Evolutionary conservation across 2,888 invertebrate genomes (phyloP).

Genomic region (Macropis europaea): DNA sequence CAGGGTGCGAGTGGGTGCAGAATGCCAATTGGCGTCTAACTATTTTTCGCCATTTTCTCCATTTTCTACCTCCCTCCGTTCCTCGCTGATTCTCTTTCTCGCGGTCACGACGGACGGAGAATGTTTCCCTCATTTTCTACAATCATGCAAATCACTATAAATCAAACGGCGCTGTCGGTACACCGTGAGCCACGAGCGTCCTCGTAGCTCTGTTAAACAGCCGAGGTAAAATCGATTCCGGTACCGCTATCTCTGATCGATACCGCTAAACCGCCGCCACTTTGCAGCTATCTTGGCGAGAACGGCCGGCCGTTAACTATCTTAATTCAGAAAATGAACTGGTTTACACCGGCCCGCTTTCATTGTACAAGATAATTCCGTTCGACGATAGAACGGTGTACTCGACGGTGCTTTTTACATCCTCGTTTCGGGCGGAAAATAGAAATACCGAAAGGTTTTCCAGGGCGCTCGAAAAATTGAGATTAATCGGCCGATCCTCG

Average conservation of each 20-base stretch:
- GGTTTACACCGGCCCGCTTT: conserved; percentile 13
- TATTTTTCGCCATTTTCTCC: conserved; percentile 53
- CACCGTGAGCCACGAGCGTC: not conserved
- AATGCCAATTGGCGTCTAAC: conserved; percentile 66
- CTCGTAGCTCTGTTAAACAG: conserved; percentile 45
- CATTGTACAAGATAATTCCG: conserved; percentile 1
- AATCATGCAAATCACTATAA: conserved; percentile 55
- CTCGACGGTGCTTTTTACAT: not conserved
- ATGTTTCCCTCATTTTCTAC: conserved; percentile 54
- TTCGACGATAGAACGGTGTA: not conserved
- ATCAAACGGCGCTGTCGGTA: conserved; percentile 38
- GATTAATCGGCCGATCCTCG: too few species aligned
- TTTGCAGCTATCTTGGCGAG: conserved; percentile 38
- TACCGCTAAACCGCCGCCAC: conserved; percentile 50
- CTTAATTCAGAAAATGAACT: conserved; percentile 51
- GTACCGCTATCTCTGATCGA: conserved; percentile 56
- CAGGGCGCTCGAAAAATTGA: too few species aligned
- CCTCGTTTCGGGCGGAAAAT: not conserved
- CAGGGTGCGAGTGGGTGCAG: conserved; percentile 50
- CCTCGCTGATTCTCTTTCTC: conserved; percentile 13
- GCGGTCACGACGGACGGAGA: too few species aligned
- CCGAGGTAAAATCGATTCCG: conserved; percentile 45
- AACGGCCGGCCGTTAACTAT: conserved; percentile 30
- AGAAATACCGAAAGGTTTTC: too few species aligned
- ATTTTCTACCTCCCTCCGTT: conserved; percentile 34